Evolutionary conservation across 1,140 invertebrate species (phyloP), one percentile per base, ranked within the genome.

Genomic region (Heliconius melpomene): DNA sequence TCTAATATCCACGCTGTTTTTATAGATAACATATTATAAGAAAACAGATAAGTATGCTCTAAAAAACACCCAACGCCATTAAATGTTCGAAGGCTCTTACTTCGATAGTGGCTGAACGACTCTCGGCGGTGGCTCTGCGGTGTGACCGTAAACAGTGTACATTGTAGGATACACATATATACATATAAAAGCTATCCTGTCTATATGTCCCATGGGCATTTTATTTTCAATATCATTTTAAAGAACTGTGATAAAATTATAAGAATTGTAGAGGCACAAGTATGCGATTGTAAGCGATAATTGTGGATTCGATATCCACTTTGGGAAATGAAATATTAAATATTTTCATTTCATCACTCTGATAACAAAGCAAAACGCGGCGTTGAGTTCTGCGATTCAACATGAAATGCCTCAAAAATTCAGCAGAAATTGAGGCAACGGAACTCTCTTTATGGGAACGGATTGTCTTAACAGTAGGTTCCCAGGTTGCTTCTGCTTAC

Each of bases 61-160:
- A 72, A 72, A 72, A 72, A 72, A 40, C 26, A 32, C 70, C 26
- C 7, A 18, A 32, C 71, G 32, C 71, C 71, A 72, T 72, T 72
- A 72, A 72, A 40, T 72, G 36, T 72, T 72, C 71, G n/a, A 72
- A 72, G 71, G 71, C 71, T 72, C 71, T 72, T 40, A 72, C 36
- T 40, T 72, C 71, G 71, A 72, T 72, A 72, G 71, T 72, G 16
- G 71, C 71, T 72, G 71, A 72, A 72, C 20, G 29, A 40, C 71
- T 72, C 71, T 72, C 71, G 71, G 71, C 29, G 36, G 71, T 40
- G 71, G n/a, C 20, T n/a, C 1, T 20, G 36, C 36, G 71, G 71
- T 40, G 71, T 40, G 38, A 23, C 71, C 71, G 71, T 72, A 72
- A 72, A 72, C 71, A n/a, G n/a, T 23, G 36, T 71, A 71, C 29